These are phyloP conservation scores for Lepilemur septentrionalis DNA, from an alignment of 2,797 vertebrate genomes.

Conservation along the genomic window DNA sequence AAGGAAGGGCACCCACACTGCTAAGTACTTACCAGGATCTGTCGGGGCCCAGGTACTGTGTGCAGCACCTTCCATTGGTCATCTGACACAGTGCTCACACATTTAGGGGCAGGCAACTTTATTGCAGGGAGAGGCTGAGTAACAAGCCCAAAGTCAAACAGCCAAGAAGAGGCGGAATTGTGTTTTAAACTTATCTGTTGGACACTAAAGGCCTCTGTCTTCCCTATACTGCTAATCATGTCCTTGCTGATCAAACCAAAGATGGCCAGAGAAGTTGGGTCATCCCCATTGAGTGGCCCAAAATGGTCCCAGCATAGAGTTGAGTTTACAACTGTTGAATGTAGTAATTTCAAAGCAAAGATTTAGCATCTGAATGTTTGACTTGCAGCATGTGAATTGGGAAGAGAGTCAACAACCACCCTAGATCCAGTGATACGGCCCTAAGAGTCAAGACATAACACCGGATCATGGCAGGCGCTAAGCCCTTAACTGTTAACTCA, in stretches of 20 bases:
- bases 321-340: not conserved
- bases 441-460: not conserved
- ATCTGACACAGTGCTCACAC: not conserved
- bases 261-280: not conserved
- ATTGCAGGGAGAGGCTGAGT: not conserved
- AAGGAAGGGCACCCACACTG: not conserved
- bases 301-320: not conserved
- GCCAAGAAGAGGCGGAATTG: not conserved
- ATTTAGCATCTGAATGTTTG: not conserved
- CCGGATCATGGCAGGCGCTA: not conserved
- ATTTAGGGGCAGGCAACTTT: not conserved
- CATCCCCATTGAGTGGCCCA: not conserved
- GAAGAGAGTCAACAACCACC: not conserved
- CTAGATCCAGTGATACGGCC: not conserved
- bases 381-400: not conserved
- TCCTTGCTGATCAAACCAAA: not conserved
- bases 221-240: fast-evolving
- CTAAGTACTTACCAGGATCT: not conserved
- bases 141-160: not conserved
- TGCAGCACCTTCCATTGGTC: not conserved
- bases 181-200: not conserved
- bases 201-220: not conserved
- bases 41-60: not conserved
- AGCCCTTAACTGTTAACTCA: not conserved
- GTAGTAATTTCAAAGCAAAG: slow-evolving; percentile 7